Conservation (phyloP, 2,888 invertebrate species). For the Himalopsyche anomala region DNA sequence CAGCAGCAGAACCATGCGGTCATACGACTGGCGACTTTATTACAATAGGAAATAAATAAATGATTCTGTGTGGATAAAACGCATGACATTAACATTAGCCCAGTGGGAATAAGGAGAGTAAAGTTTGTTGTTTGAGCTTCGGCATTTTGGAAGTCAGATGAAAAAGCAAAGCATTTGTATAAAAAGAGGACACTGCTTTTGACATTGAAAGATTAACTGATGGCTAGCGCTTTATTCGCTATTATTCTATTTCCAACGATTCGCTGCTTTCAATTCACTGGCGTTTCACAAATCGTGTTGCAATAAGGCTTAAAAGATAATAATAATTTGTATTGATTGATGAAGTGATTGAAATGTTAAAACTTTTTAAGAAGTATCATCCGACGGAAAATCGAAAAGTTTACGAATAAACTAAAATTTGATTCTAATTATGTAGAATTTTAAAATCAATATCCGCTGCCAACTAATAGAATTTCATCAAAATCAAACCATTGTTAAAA, state of each 20-base stretch:
- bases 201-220: constrained; percentile 59
- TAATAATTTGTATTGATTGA: too few species aligned
- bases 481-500: too few species aligned
- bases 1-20: too few species aligned
- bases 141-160: background rate
- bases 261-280: background rate
- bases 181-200: constrained; percentile 53
- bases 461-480: too few species aligned
- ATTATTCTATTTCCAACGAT: constrained; percentile 54
- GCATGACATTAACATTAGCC: constrained; percentile 40
- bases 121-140: constrained; percentile 18
- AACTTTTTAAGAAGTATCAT: too few species aligned
- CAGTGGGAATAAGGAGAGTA: constrained; percentile 36
- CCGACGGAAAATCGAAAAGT: too few species aligned
- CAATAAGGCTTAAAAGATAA: background rate
- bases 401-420: too few species aligned
- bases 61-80: constrained; percentile 40
- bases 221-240: constrained; percentile 50
- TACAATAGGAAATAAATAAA: constrained; percentile 40
- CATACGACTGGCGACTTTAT: constrained; percentile 8
- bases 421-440: too few species aligned
- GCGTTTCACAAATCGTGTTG: background rate
- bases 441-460: too few species aligned
- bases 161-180: constrained; percentile 24
- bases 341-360: too few species aligned